phyloP scores from a whole-genome alignment of 2,113 vertebrate genomes.

The Alosa alosa region DNA sequence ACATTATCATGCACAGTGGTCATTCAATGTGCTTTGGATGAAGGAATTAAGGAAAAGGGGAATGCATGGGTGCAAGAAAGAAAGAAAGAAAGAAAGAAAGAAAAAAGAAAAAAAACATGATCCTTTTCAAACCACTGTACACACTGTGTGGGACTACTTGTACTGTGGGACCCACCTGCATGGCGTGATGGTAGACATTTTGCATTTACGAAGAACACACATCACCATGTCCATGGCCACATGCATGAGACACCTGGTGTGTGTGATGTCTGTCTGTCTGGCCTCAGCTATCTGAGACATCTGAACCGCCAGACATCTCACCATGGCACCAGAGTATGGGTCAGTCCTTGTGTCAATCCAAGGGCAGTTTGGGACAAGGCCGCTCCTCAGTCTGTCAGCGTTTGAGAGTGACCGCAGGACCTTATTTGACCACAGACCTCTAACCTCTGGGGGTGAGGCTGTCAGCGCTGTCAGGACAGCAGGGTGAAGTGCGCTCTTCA shows the following conservation, averaged over 20 bases:
- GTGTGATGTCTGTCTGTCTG: neutral
- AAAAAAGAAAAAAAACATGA: neutral
- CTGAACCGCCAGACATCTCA: neutral
- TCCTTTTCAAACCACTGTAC: neutral
- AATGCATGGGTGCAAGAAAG: neutral
- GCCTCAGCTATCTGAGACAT: neutral
- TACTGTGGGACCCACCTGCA: neutral
- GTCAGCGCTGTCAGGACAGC: neutral
- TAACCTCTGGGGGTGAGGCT: neutral
- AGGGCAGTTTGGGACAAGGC: neutral
- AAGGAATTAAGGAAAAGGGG: neutral
- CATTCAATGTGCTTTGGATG: no score
- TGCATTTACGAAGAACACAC: neutral
- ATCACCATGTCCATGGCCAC: no score
- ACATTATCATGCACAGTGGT: no score
- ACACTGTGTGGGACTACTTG: neutral
- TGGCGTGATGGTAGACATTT: neutral
- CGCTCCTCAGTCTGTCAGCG: neutral
- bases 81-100: neutral
- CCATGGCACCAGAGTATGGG: conserved; percentile 16
- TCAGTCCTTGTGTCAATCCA: conserved; percentile 21
- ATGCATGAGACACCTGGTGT: neutral
- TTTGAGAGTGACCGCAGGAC: neutral
- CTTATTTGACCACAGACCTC: conserved; percentile 32
- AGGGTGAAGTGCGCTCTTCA: neutral